Base-by-base conservation (phyloP, 2,888 invertebrate species). In the Meta bourneti region DNA sequence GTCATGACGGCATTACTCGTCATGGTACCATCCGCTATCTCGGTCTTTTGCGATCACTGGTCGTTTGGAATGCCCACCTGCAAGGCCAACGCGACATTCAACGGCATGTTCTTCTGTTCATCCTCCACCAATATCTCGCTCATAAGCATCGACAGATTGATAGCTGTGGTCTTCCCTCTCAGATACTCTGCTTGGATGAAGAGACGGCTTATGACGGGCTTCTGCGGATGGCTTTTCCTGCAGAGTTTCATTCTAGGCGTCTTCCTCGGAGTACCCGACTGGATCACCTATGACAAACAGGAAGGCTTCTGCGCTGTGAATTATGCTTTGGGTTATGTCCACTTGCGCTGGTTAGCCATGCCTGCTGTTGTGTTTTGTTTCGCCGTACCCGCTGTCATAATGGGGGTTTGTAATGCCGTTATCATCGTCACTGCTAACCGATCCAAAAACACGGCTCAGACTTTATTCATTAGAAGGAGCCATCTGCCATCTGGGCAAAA, bases 51-150 rank as follows among this genome's bases (percentile, higher is more conserved):
- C 8, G 92, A 92, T 19, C 34, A 78, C 69, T 92, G 92, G 92
- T 78, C 87, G 9, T 49, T 92, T 1, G 92, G 90, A 0, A 1
- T 7, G 7, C 4, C 49, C 7, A 92, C 93, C 93, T 95, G 95
- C 89, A 91, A 94, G 61, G 61, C 94, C 2, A 93, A 94, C n/a
- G 94, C 95, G 92, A 94, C 94, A 7, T 91, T 94, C 1, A 95
- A 95, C 93, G 95, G 95, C 93, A 94, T 94, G 84, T 93, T 94
- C n/a, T 94, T 95, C 77, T 95, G 95, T 13, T 94, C 94, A 19
- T 95, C 95, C 13, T 95, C 95, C 94, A 91, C 94, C 80, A 95
- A 94, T 4, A 93, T 95, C 7, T 94, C 94, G 34, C 94, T 94
- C 91, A 94, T 95, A 86, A 94, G 94, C 79, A 87, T 95, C 0